Conservation (phyloP, 2,797 vertebrate genomes). For the Thamnophis elegans region DNA sequence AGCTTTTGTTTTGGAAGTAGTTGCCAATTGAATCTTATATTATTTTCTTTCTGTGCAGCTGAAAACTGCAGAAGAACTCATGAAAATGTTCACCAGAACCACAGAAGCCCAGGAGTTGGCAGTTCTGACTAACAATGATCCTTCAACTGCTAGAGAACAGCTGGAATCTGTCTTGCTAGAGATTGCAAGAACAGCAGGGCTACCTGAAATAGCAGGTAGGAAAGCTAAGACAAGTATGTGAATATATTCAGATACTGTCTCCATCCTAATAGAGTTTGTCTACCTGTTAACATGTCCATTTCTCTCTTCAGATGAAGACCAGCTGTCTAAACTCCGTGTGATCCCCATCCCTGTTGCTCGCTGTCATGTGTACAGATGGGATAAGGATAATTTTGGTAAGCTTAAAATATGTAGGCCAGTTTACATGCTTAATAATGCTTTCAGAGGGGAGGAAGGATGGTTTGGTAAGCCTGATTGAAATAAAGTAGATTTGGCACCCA, state of each 20-base stretch:
- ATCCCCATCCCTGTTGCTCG: constrained; percentile 85
- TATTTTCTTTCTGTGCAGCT: constrained; percentile 55
- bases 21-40: not conserved
- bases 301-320: constrained; percentile 55
- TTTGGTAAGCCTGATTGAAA: not conserved
- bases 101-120: constrained; percentile 79
- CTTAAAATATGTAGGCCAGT: rapidly evolving
- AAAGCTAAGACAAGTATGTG: not conserved
- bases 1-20: no score
- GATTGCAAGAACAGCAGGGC: constrained; percentile 72
- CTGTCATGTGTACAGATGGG: constrained; percentile 90
- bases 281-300: not conserved
- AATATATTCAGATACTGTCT: not conserved
- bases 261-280: not conserved
- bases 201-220: constrained; percentile 72
- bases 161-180: constrained; percentile 75
- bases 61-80: constrained; percentile 78
- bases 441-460: not conserved
- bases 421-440: not conserved
- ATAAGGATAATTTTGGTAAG: constrained; percentile 95
- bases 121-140: constrained; percentile 61
- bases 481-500: not conserved
- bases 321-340: constrained; percentile 76
- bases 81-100: constrained; percentile 73
- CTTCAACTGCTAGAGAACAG: constrained; percentile 70